Conservation (phyloP, 2,888 invertebrate genomes). For the Matsumyia berberina region DNA sequence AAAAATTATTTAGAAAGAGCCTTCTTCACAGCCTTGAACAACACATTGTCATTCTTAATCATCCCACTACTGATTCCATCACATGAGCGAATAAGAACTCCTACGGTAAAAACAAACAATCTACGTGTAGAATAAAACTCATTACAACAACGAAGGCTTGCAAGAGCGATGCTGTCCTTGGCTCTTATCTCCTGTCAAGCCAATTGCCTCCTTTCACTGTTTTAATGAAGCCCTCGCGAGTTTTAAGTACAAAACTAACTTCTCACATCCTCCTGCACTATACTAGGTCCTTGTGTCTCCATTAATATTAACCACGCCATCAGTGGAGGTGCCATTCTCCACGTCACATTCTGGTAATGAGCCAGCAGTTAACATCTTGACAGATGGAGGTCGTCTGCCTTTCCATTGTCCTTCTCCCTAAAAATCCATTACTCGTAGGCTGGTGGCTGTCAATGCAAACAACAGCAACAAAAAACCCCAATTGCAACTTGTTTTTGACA, state of each 20-base stretch:
- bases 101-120: no score
- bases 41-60: no score
- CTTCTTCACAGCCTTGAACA: no score
- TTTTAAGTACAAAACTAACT: background rate
- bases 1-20: no score
- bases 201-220: background rate
- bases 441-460: background rate
- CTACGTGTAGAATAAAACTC: no score
- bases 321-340: background rate
- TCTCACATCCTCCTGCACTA: background rate
- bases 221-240: background rate
- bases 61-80: no score
- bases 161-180: no score
- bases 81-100: no score
- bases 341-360: background rate
- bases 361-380: background rate
- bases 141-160: no score
- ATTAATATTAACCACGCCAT: constrained; percentile 6
- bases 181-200: constrained; percentile 7
- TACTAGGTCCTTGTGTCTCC: background rate
- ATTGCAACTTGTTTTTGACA: constrained; percentile 10
- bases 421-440: constrained; percentile 12
- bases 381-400: constrained; percentile 10
- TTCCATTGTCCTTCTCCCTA: background rate
- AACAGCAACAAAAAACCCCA: background rate